Percentiles rank a stretch among this genome's conserved stretches.
These are phyloP conservation scores for Hippocampus comes DNA, from an alignment of 2,113 vertebrate genomes.

Conservation along the genomic window DNA sequence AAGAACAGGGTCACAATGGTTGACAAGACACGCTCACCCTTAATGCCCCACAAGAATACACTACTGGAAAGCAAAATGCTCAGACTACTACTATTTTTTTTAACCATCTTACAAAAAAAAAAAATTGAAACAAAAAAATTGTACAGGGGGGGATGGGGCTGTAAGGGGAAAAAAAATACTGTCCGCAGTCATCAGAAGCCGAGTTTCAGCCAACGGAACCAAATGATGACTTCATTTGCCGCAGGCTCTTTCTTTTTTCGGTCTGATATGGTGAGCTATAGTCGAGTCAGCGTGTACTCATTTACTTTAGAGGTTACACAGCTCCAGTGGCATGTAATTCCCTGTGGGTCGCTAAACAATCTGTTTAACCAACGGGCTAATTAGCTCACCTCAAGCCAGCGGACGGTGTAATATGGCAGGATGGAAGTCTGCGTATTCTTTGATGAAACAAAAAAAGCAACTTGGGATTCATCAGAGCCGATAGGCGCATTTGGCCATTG, in stretches of 20 bases:
- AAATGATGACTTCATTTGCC: slow-evolving; percentile 37
- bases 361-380: slow-evolving; percentile 28
- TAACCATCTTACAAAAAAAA: slow-evolving; percentile 4
- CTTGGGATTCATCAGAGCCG: slow-evolving; percentile 26
- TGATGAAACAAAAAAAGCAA: background rate
- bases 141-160: background rate
- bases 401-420: slow-evolving; percentile 43
- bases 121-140: slow-evolving; percentile 1
- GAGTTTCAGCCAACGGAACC: slow-evolving; percentile 16
- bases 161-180: slow-evolving; percentile 19
- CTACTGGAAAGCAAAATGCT: slow-evolving; percentile 44
- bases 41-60: slow-evolving; percentile 28
- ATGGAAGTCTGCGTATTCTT: slow-evolving; percentile 31
- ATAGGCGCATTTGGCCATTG: slow-evolving; percentile 7
- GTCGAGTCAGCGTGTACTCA: slow-evolving; percentile 31
- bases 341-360: slow-evolving; percentile 37
- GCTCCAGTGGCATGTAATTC: slow-evolving; percentile 22
- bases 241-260: slow-evolving; percentile 25
- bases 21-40: slow-evolving; percentile 36
- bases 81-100: background rate
- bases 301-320: slow-evolving; percentile 41
- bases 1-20: slow-evolving; percentile 56
- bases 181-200: slow-evolving; percentile 19
- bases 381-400: slow-evolving; percentile 28
- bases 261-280: slow-evolving; percentile 27